phyloP scores from a whole-genome alignment of 1,140 invertebrate genomes.

The Plutomurus gul region DNA sequence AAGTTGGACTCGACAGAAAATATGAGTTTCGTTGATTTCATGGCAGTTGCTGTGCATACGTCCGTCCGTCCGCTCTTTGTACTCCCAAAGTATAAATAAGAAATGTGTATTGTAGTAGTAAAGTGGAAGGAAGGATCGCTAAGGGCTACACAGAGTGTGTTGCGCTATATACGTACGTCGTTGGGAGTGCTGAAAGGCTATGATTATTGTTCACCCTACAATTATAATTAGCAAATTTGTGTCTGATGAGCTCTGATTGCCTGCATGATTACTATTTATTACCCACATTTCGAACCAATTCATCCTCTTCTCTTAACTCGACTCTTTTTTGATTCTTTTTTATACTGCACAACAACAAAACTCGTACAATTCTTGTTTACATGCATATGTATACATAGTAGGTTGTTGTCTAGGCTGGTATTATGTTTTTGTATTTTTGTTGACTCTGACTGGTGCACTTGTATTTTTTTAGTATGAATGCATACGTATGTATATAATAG shows the following conservation, averaged over 20 bases:
- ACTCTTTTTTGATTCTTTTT: background rate
- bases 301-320: background rate
- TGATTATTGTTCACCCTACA: conserved; percentile 45
- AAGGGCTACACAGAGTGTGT: conserved; percentile 7
- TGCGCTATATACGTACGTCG: background rate
- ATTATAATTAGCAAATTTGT: conserved; percentile 51
- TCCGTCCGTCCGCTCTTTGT: background rate
- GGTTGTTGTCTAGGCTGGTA: too few relatives aligned
- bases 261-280: conserved; percentile 49
- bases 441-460: too few relatives aligned
- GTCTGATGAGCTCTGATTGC: conserved; percentile 47
- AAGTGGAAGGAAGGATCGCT: background rate
- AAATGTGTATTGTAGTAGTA: background rate
- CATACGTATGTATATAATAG: background rate
- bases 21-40: conserved; percentile 10
- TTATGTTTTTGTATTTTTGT: too few relatives aligned
- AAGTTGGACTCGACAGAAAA: background rate
- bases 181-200: conserved; percentile 34
- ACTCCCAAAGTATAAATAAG: background rate
- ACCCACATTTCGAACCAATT: background rate
- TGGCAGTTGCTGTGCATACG: conserved; percentile 22
- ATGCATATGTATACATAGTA: background rate
- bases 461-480: background rate
- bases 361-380: background rate
- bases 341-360: background rate